Evolutionary conservation across 2,113 vertebrate genomes (phyloP).

Genomic region (Leptobrachium leishanense): DNA sequence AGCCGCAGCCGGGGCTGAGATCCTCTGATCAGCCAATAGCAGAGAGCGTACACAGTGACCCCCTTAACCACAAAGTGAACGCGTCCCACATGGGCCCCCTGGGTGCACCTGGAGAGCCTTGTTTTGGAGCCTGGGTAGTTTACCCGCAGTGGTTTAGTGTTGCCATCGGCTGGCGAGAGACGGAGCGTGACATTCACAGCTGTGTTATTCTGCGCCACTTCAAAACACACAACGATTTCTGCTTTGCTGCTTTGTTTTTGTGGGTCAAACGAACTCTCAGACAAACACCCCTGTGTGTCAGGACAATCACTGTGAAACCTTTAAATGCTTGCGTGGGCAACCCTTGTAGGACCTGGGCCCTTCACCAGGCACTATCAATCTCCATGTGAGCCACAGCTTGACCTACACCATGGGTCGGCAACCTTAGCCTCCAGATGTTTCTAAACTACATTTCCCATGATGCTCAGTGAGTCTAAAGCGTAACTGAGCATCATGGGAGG

Average conservation of each 20-base stretch:
- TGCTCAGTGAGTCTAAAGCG: no score
- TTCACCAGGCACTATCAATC: no score
- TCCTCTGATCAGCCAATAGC: conserved; percentile 27
- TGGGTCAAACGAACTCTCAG: conserved; percentile 25
- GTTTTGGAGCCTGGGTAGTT: conserved; percentile 39
- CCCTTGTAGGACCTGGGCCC: no score
- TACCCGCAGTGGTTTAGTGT: conserved; percentile 16
- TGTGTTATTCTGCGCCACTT: conserved; percentile 41
- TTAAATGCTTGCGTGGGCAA: not conserved
- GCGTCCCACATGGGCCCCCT: not conserved
- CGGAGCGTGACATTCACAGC: conserved; percentile 39
- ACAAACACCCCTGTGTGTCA: not conserved
- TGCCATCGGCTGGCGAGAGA: conserved; percentile 13
- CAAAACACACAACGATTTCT: conserved; percentile 38
- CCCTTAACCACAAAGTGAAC: not conserved
- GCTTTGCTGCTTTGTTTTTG: conserved; percentile 3
- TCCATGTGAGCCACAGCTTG: no score
- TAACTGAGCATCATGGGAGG: no score
- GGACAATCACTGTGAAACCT: conserved; percentile 15
- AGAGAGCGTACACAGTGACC: not conserved
- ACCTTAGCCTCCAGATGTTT: no score
- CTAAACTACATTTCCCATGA: no score
- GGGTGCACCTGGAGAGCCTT: conserved; percentile 30
- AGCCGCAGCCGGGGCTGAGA: not conserved
- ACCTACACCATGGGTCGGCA: no score